Percentiles rank a stretch among this genome's conserved stretches.
Evolutionary conservation across 2,888 invertebrate genomes (phyloP).

Genomic region (Eristalis arbustorum): DNA sequence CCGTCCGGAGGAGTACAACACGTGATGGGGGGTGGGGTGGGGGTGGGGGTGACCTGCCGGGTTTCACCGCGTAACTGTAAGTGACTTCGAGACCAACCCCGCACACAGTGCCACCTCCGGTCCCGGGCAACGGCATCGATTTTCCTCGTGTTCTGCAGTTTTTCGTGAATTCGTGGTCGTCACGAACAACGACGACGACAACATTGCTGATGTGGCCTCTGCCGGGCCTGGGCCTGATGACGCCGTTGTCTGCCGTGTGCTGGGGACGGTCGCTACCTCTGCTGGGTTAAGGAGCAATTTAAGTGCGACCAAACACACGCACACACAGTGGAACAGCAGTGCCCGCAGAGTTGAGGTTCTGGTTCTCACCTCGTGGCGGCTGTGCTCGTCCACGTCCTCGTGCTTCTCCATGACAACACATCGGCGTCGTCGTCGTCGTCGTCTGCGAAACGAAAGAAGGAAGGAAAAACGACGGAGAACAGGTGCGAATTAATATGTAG

Average conservation of each 20-base stretch:
- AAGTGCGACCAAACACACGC: slow-evolving; percentile 13
- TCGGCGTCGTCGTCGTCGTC: background rate
- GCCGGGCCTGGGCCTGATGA: slow-evolving; percentile 4
- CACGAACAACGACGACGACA: slow-evolving; percentile 21
- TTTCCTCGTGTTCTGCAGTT: slow-evolving; percentile 18
- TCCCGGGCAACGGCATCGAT: slow-evolving; percentile 6
- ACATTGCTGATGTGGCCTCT: slow-evolving; percentile 3
- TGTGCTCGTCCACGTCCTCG: background rate
- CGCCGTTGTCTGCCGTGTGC: background rate
- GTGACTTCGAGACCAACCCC: slow-evolving; percentile 1
- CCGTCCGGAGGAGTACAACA: background rate
- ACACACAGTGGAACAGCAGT: too few species aligned
- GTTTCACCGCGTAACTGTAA: slow-evolving; percentile 10
- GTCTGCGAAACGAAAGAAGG: background rate
- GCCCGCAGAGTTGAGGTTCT: background rate
- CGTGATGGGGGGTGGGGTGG: too few species aligned
- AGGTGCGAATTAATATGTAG: slow-evolving; percentile 70
- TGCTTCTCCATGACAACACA: background rate
- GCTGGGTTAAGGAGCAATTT: slow-evolving; percentile 66
- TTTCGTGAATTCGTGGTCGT: slow-evolving; percentile 28
- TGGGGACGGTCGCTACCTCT: slow-evolving; percentile 19
- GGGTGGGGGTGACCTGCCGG: background rate
- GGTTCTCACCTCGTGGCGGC: background rate
- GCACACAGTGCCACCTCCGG: background rate
- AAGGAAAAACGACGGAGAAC: slow-evolving; percentile 31